These are phyloP conservation scores for Rapana venosa DNA, from an alignment of 2,888 invertebrate genomes.

Conservation along the genomic window DNA sequence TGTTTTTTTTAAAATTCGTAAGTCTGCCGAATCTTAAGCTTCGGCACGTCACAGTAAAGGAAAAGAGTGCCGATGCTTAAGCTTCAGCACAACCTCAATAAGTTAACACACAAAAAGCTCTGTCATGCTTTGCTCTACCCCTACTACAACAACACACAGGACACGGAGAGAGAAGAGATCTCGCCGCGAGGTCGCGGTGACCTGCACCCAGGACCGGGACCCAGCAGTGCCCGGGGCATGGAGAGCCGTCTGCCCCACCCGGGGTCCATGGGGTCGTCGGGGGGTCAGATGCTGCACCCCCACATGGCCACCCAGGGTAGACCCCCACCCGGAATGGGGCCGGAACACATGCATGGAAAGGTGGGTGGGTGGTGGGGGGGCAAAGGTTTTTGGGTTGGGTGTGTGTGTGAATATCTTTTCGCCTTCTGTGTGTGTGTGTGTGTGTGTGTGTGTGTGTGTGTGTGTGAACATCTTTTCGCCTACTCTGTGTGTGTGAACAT, in stretches of 20 bases:
- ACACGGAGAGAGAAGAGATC: conserved; percentile 58
- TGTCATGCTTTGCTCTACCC: no score
- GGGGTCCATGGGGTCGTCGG: conserved; percentile 27
- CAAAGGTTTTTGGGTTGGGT: not conserved
- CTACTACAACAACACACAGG: conserved; percentile 39
- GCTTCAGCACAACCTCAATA: no score
- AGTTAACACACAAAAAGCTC: no score
- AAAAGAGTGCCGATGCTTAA: no score
- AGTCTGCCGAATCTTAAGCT: no score
- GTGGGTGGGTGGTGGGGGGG: not conserved
- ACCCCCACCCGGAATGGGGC: conserved; percentile 28
- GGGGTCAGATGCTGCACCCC: conserved; percentile 32
- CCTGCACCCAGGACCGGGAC: conserved; percentile 55
- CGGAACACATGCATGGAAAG: conserved; percentile 34
- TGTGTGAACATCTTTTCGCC: not conserved
- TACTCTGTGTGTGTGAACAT: no score
- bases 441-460: not conserved
- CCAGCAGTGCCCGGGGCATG: conserved; percentile 57
- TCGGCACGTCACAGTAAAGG: no score
- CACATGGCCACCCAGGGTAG: conserved; percentile 33
- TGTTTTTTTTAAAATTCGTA: no score
- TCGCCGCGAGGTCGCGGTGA: conserved; percentile 65
- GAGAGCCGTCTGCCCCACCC: conserved; percentile 44
- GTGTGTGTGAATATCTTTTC: not conserved
- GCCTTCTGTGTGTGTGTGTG: not conserved